Evolutionary conservation across 2,888 invertebrate genomes (phyloP).

Genomic region (Marasmarcha lunaedactyla): DNA sequence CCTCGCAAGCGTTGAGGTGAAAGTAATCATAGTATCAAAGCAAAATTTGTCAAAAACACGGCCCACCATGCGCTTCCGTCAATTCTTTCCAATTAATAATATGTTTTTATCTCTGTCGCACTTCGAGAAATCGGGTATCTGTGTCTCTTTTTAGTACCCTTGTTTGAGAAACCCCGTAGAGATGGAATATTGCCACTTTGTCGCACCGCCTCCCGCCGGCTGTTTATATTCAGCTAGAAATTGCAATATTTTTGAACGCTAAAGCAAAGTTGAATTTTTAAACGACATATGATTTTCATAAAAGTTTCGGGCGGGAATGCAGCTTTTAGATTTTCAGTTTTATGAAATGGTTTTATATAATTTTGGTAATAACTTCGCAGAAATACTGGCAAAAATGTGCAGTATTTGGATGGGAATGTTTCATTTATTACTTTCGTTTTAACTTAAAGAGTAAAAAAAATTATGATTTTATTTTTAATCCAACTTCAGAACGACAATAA

Average conservation of each 20-base stretch:
- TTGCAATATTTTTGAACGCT: constrained; percentile 45
- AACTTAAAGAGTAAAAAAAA: too few species aligned
- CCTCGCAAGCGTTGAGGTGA: constrained; percentile 57
- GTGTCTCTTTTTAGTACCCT: constrained; percentile 45
- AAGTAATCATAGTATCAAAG: constrained; percentile 68
- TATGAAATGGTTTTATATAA: too few species aligned
- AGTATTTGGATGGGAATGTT: too few species aligned
- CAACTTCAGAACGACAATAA: too few species aligned
- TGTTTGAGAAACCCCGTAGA: constrained; percentile 66
- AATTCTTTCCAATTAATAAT: constrained; percentile 69
- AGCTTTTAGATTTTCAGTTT: too few species aligned
- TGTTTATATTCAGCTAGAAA: constrained; percentile 47
- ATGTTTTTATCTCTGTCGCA: constrained; percentile 28
- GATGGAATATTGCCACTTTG: constrained; percentile 69
- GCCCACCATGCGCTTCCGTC: constrained; percentile 60
- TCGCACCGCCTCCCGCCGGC: constrained; percentile 56
- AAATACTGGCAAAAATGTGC: too few species aligned
- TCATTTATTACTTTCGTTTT: too few species aligned
- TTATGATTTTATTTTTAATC: too few species aligned
- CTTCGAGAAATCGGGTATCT: constrained; percentile 19
- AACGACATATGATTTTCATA: constrained; percentile 20
- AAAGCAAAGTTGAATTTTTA: constrained; percentile 25
- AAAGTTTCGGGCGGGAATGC: too few species aligned
- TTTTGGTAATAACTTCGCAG: too few species aligned
- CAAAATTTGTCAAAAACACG: constrained; percentile 69